A percentile compares a stretch with the other conserved stretches of the same genome.
Evolutionary conservation across 2,113 vertebrate genomes (phyloP).

Genomic region (Dromaius novaehollandiae): DNA sequence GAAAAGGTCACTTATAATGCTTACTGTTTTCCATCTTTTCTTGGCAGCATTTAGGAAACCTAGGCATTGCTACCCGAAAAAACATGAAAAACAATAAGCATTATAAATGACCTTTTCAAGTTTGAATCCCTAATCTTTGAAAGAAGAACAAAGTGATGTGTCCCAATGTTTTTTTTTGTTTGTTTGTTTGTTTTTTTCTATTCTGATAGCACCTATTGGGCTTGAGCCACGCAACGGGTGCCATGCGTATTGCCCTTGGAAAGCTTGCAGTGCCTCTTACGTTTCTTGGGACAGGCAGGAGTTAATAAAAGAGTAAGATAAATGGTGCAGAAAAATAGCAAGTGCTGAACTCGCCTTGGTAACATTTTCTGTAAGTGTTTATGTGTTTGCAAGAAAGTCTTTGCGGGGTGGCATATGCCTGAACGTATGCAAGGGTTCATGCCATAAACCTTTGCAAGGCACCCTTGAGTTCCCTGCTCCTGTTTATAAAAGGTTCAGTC

Average conservation of each 20-base stretch:
- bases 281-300: slow-evolving; percentile 26
- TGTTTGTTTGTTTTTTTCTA: too few relatives aligned
- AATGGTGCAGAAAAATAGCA: slow-evolving; percentile 52
- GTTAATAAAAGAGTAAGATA: slow-evolving; percentile 33
- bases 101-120: not conserved
- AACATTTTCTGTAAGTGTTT: slow-evolving; percentile 57
- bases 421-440: slow-evolving; percentile 22
- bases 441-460: slow-evolving; percentile 54
- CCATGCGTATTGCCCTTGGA: not conserved
- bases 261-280: slow-evolving; percentile 16
- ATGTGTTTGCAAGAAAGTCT: slow-evolving; percentile 47
- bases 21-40: too few relatives aligned
- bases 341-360: slow-evolving; percentile 15
- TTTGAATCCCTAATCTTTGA: not conserved
- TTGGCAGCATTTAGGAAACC: not conserved
- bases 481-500: slow-evolving; percentile 68
- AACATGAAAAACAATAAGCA: not conserved
- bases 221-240: fast-evolving
- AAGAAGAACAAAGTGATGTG: not conserved
- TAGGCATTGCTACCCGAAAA: not conserved
- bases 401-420: not conserved
- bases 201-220: not conserved
- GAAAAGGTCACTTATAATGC: too few relatives aligned
- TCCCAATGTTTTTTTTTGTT: not conserved
- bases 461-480: slow-evolving; percentile 29